Conservation (phyloP, 92 coral and sea anemone genomes). For the Ricordea florida region DNA sequence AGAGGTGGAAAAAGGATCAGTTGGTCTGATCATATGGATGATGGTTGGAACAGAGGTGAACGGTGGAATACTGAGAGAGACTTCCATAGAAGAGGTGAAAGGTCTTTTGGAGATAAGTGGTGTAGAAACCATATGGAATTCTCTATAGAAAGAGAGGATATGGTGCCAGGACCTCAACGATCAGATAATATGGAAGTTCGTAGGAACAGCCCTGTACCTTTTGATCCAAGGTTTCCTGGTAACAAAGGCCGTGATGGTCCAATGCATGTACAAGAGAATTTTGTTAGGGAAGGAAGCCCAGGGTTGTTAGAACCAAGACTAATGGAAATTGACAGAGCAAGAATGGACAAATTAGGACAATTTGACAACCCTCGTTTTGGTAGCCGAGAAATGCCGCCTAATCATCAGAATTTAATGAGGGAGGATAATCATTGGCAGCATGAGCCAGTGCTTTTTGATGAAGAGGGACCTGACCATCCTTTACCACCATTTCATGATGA, state of each 20-base stretch:
- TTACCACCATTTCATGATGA: conserved; percentile 7
- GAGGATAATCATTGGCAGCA: not conserved
- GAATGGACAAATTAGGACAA: not conserved
- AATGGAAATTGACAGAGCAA: conserved; percentile 1
- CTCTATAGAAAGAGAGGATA: not conserved
- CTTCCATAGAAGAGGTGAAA: no score
- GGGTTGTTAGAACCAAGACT: conserved; percentile 11
- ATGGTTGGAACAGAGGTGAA: conserved; percentile 12
- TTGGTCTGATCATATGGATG: not conserved
- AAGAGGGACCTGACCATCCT: not conserved
- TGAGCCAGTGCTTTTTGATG: no score
- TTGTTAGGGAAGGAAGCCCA: conserved; percentile 13
- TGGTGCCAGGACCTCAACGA: not conserved
- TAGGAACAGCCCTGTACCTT: no score
- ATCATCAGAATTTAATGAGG: not conserved
- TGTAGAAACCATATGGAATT: not conserved
- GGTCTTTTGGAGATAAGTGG: no score
- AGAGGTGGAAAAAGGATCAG: not conserved
- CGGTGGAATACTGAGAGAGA: no score
- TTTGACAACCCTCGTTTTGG: not conserved
- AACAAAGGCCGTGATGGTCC: not conserved
- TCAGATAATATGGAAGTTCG: no score
- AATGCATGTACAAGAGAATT: not conserved
- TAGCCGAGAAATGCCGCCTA: not conserved
- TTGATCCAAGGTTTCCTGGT: no score